A percentile compares a stretch with the other conserved stretches of the same genome.
Evolutionary conservation across 2,113 vertebrate genomes (phyloP).

Genomic region (Malaclemys terrapin): DNA sequence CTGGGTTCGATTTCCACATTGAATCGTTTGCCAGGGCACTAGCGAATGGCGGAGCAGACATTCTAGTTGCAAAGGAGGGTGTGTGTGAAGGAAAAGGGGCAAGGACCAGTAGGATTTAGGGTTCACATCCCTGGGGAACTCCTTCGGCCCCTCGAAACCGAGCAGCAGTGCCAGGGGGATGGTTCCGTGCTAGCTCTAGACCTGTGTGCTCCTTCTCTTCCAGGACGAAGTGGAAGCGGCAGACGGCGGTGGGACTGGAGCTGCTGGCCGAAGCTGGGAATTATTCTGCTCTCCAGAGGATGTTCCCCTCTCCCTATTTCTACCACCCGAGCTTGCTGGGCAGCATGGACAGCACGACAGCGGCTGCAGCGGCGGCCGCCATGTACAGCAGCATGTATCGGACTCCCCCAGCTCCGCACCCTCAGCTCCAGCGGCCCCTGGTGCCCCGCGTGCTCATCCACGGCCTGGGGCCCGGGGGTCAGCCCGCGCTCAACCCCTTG

Average conservation of each 20-base stretch:
- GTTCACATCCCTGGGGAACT: background rate
- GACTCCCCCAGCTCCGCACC: conserved; percentile 95
- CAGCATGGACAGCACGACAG: conserved; percentile 95
- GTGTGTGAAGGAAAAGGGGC: too few species aligned
- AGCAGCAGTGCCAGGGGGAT: too few species aligned
- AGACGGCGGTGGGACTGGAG: conserved; percentile 96
- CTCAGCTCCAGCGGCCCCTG: conserved; percentile 94
- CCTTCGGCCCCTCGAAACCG: background rate
- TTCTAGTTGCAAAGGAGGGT: too few species aligned
- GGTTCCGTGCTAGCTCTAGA: background rate
- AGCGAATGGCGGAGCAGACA: too few species aligned
- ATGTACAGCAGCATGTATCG: conserved; percentile 99
- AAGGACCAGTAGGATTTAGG: background rate
- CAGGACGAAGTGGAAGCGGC: conserved; percentile 97
- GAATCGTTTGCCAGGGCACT: background rate
- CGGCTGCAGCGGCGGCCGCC: conserved; percentile 95
- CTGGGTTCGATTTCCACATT: background rate
- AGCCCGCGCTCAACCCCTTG: conserved; percentile 94
- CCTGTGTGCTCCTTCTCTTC: conserved; percentile 58
- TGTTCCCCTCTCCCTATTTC: conserved; percentile 99
- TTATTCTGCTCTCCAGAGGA: conserved; percentile 97
- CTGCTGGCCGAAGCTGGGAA: conserved; percentile 96
- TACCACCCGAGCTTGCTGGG: conserved; percentile 96
- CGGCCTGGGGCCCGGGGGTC: conserved; percentile 94
- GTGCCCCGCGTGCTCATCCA: conserved; percentile 98